Evolutionary conservation across 2,797 vertebrate species (phyloP).

Genomic region (Cetoscarus ocellatus): DNA sequence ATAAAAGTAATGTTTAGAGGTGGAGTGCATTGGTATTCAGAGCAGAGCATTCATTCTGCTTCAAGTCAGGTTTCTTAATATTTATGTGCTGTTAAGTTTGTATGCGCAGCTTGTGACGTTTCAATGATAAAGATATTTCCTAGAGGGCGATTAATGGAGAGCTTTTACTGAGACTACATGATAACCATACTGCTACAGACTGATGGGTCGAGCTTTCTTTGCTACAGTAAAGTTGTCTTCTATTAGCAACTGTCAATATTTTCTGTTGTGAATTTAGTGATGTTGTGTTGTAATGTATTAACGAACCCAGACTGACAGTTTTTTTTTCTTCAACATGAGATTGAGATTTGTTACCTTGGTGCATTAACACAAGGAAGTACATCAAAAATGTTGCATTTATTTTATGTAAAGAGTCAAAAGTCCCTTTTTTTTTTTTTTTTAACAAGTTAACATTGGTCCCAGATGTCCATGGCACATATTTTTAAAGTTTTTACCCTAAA

Average conservation of each 20-base stretch:
- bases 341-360: constrained; percentile 19
- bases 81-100: constrained; percentile 41
- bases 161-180: constrained; percentile 49
- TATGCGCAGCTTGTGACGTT: constrained; percentile 47
- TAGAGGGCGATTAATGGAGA: constrained; percentile 56
- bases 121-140: constrained; percentile 53
- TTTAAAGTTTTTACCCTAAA: too few relatives aligned
- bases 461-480: too few relatives aligned
- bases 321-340: constrained; percentile 9
- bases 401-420: background rate
- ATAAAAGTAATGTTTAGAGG: constrained; percentile 50
- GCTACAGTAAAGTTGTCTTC: constrained; percentile 22
- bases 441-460: too few relatives aligned
- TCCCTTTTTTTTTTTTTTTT: too few relatives aligned
- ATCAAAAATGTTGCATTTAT: constrained; percentile 31
- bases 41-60: constrained; percentile 55
- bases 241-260: constrained; percentile 28
- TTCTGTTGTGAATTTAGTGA: constrained; percentile 12
- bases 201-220: constrained; percentile 32
- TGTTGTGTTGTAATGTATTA: constrained; percentile 18
- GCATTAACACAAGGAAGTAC: constrained; percentile 20
- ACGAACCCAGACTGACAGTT: constrained; percentile 3
- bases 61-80: constrained; percentile 51
- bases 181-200: constrained; percentile 44
- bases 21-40: constrained; percentile 45